Evolutionary conservation across 2,113 vertebrate genomes (phyloP).

Genomic region (Prunella himalayana): DNA sequence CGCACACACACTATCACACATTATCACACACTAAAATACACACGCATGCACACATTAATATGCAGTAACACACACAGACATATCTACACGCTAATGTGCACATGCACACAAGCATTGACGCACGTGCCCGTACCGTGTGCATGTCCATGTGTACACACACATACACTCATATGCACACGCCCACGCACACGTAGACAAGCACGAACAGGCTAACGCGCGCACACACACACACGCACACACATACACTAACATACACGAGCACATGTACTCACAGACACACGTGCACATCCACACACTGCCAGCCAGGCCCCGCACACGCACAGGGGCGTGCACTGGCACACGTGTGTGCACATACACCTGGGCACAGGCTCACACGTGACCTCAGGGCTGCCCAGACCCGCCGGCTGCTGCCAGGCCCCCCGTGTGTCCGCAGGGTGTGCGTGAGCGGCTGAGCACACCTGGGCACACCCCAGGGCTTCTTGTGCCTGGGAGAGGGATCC

Average conservation of each 20-base stretch:
- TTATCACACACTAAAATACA: not conserved
- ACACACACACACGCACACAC: too few species aligned
- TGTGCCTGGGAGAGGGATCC: not conserved
- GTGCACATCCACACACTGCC: not conserved
- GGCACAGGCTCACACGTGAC: too few species aligned
- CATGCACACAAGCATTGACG: rapidly evolving
- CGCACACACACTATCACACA: not conserved
- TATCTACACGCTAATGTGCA: not conserved
- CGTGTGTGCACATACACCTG: not conserved
- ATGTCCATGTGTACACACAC: not conserved
- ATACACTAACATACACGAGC: not conserved
- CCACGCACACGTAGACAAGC: not conserved
- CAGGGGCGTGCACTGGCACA: not conserved
- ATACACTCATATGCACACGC: not conserved
- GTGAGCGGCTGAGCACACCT: not conserved
- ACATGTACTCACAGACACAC: not conserved
- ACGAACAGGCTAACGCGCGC: not conserved
- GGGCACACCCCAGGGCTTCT: not conserved
- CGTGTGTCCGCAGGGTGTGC: too few species aligned
- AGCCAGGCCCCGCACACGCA: not conserved
- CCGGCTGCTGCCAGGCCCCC: not conserved
- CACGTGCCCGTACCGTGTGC: not conserved
- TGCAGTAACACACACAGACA: not conserved
- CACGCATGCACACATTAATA: too few species aligned
- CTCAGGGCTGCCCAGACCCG: not conserved